Evolutionary conservation across 2,113 vertebrate genomes (phyloP).

Genomic region (Pachypanchax playfairii): DNA sequence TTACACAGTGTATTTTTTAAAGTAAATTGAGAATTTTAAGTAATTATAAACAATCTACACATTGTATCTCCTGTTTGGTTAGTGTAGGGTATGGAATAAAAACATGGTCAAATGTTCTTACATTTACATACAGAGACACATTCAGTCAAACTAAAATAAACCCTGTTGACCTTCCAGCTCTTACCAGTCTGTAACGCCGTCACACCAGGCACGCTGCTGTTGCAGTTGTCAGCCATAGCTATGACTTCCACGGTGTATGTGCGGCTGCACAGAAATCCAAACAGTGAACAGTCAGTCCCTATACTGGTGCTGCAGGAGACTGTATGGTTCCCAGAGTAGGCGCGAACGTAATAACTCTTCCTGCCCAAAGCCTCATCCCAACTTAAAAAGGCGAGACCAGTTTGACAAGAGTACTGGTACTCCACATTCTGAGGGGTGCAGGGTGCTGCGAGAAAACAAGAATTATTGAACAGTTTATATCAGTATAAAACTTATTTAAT

Average conservation of each 20-base stretch:
- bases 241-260: constrained; percentile 64
- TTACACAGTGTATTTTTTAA: constrained; percentile 1
- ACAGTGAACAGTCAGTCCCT: constrained; percentile 58
- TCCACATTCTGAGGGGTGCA: constrained; percentile 71
- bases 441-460: constrained; percentile 62
- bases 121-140: too few relatives aligned
- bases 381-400: constrained; percentile 59
- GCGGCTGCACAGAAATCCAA: constrained; percentile 67
- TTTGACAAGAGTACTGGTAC: constrained; percentile 62
- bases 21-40: too few relatives aligned
- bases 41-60: too few relatives aligned
- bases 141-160: too few relatives aligned
- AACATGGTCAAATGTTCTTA: too few relatives aligned
- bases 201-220: constrained; percentile 65
- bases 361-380: constrained; percentile 75
- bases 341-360: constrained; percentile 43
- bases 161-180: neutral
- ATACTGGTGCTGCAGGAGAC: constrained; percentile 46
- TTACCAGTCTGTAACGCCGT: constrained; percentile 72
- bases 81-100: too few relatives aligned
- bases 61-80: too few relatives aligned
- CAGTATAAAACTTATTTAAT: neutral
- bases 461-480: neutral
- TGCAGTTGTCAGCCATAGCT: constrained; percentile 70
- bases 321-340: constrained; percentile 35